Evolutionary conservation across 2,797 vertebrate genomes (phyloP), one percentile per base, ranked within the genome.

Genomic region (Hemibagrus guttatus): DNA sequence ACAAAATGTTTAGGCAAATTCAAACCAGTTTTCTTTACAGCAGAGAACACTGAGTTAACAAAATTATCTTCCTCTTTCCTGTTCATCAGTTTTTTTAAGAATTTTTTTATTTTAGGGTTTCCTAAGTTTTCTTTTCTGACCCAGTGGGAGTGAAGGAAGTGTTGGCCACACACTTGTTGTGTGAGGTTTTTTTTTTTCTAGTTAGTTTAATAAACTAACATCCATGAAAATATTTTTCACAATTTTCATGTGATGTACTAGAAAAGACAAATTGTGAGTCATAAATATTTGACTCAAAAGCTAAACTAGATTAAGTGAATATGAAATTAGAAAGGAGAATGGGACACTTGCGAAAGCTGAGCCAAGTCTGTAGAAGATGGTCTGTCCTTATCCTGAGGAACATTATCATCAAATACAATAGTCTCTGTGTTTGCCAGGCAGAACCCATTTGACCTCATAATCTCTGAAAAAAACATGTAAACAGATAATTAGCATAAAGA

Each of bases 381-480:
- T 85, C 97, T 96, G 89, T 99, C 97, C 89, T 97, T 97, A 46
- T 97, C 97, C 0, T 96, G 96, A 0, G 97, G 95, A 90, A 97
- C 90, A 87, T 92, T 97, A 91, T 97, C 95, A 91, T 99, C 98
- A 86, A 99, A 98, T 1, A 99, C 97, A 31, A 99, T 99, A 0
- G 98, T 99, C 93, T 99, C 98, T 0, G 98, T 99, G 86, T 99
- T 99, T 81, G 98, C 98, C 93, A 99, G 94, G 93, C 98, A 99
- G 92, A 99, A 99, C 39, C 98, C 98, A 76, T 99, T 99, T 13
- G 98, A 99, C 79, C 97, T 92, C 98, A 99, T 99, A 93, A 99
- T 99, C 95, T 99, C 98, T 99, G 92, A 87, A 92, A 71, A 39
- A 42, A 84, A 90, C n/a, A 90, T 89, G 17, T 23, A 58, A 91